Evolutionary conservation across 2,888 invertebrate species (phyloP).

Genomic region (Ganaspis brasiliensis): DNA sequence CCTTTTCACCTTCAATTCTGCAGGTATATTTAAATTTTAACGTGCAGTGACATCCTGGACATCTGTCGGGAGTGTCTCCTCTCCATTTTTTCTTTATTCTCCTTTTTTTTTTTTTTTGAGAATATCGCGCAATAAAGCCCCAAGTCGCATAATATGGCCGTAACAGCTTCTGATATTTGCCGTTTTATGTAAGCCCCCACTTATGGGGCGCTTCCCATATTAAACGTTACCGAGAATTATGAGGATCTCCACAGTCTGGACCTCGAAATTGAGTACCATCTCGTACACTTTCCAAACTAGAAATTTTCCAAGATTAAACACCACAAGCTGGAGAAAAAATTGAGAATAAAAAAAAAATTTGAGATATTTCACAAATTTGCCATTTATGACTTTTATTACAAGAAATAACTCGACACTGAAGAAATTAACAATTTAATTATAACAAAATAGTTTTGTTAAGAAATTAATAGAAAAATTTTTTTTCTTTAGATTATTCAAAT

Average conservation of each 20-base stretch:
- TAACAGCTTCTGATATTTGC: constrained; percentile 77
- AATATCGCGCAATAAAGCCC: constrained; percentile 73
- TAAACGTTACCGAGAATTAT: constrained; percentile 76
- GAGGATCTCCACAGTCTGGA: constrained; percentile 61
- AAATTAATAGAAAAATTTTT: too few relatives aligned
- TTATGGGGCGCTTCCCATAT: constrained; percentile 72
- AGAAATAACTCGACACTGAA: too few relatives aligned
- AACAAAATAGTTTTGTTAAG: too few relatives aligned
- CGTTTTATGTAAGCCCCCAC: constrained; percentile 75
- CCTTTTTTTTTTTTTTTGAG: constrained; percentile 56
- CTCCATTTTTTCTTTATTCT: constrained; percentile 53
- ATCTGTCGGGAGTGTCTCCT: constrained; percentile 71
- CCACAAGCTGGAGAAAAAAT: background rate
- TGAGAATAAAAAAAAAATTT: too few relatives aligned
- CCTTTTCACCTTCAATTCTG: constrained; percentile 22
- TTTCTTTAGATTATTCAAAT: too few relatives aligned
- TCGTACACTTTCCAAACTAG: constrained; percentile 48
- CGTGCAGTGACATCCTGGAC: constrained; percentile 72
- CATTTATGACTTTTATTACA: too few relatives aligned
- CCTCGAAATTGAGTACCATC: constrained; percentile 62
- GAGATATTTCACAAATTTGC: constrained; percentile 23
- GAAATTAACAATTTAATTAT: too few relatives aligned
- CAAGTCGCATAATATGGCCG: constrained; percentile 75
- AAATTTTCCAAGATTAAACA: constrained; percentile 22
- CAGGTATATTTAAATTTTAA: constrained; percentile 54